phyloP scores from a whole-genome alignment of 2,797 vertebrate species.

The Syngnathus acus region DNA sequence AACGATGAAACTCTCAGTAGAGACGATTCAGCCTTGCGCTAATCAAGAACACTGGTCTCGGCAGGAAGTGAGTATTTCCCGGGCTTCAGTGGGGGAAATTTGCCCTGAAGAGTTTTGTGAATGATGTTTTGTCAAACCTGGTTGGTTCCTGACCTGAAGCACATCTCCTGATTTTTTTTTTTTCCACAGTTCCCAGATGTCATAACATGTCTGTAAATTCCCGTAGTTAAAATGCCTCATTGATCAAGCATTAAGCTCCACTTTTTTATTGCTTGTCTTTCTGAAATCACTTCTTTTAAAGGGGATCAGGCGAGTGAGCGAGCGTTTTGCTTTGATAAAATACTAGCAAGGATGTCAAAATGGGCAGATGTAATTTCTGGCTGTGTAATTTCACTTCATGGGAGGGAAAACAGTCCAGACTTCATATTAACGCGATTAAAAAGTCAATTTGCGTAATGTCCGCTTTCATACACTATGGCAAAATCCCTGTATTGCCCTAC shows the following conservation, averaged over 20 bases:
- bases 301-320: not conserved
- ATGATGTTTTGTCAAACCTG: slow-evolving; percentile 34
- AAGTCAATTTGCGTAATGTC: no score
- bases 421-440: no score
- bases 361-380: not conserved
- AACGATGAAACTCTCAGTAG: slow-evolving; percentile 46
- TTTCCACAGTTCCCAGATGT: not conserved
- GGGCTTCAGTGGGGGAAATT: slow-evolving; percentile 40
- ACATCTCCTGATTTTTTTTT: not conserved
- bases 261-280: not conserved
- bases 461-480: no score
- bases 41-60: slow-evolving; percentile 58
- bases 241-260: not conserved
- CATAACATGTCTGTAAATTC: not conserved
- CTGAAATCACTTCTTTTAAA: not conserved
- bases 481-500: not conserved
- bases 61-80: slow-evolving; percentile 54
- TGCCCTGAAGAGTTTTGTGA: slow-evolving; percentile 26
- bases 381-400: not conserved
- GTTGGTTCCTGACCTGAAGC: slow-evolving; percentile 12
- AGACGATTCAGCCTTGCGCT: slow-evolving; percentile 62
- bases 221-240: not conserved
- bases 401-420: not conserved
- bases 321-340: not conserved
- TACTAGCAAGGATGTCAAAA: not conserved